These are phyloP conservation scores for Pristionchus maxplancki DNA, from an alignment of 2,888 invertebrate species.

Conservation along the genomic window DNA sequence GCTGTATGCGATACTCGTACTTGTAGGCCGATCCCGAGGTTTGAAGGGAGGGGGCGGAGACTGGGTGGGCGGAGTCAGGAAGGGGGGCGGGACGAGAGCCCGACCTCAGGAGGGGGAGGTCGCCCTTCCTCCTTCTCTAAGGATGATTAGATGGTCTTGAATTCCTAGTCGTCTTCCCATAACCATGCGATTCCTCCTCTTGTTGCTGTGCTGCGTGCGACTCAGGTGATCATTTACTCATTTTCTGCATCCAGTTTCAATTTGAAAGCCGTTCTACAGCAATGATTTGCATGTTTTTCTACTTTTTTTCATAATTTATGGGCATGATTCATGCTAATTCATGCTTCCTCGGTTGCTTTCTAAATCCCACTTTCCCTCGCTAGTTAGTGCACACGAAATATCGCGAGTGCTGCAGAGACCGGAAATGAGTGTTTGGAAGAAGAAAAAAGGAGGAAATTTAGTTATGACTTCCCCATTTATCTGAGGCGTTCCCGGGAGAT, in stretches of 20 bases:
- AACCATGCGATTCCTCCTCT: not conserved
- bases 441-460: not conserved
- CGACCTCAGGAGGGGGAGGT: not conserved
- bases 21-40: not conserved
- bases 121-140: not conserved
- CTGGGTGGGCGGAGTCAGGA: no score
- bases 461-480: slow-evolving; percentile 21
- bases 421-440: slow-evolving; percentile 1
- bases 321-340: not conserved
- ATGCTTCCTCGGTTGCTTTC: not conserved
- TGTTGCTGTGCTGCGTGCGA: not conserved
- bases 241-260: not conserved
- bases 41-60: not conserved
- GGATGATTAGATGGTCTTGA: not conserved
- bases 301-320: not conserved
- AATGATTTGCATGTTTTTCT: not conserved
- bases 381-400: not conserved
- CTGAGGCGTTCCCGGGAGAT: not conserved
- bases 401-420: not conserved
- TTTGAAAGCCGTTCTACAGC: not conserved
- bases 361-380: not conserved
- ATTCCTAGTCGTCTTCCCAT: not conserved
- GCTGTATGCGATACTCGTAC: slow-evolving; percentile 45
- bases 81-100: not conserved
- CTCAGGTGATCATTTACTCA: not conserved